Evolutionary conservation across 2,113 vertebrate species (phyloP).

Genomic region (Uria lomvia): DNA sequence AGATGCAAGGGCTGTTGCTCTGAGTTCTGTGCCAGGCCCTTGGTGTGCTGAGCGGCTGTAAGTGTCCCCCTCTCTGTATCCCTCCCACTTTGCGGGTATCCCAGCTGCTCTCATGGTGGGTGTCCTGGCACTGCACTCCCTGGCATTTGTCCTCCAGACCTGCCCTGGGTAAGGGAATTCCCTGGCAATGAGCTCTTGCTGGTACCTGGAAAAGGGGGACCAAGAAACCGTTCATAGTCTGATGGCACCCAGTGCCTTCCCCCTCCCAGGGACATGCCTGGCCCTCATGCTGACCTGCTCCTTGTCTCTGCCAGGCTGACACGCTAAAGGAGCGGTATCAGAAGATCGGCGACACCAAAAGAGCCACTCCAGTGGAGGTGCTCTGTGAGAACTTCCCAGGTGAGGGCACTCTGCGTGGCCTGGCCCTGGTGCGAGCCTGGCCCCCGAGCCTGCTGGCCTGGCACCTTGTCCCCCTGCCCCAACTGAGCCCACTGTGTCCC

Average conservation of each 20-base stretch:
- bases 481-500: not conserved
- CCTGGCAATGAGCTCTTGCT: not conserved
- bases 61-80: no score
- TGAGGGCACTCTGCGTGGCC: conserved; percentile 52
- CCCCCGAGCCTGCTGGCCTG: not conserved
- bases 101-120: not conserved
- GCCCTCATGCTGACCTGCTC: not conserved
- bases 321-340: conserved; percentile 97
- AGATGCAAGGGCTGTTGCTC: not conserved
- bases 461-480: not conserved
- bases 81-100: accelerated
- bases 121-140: not conserved
- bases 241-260: not conserved
- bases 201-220: not conserved
- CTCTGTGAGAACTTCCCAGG: conserved; percentile 96
- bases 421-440: not conserved
- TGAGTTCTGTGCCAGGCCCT: not conserved
- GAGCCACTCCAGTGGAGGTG: conserved; percentile 92
- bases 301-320: conserved; percentile 78
- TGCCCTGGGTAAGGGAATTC: not conserved
- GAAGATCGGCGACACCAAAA: conserved; percentile 97
- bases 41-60: not conserved
- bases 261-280: accelerated
- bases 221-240: accelerated
- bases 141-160: not conserved